Evolutionary conservation across 2,797 vertebrate genomes (phyloP), one percentile per base, ranked within the genome.

Genomic region (Acrocephalus scirpaceus): DNA sequence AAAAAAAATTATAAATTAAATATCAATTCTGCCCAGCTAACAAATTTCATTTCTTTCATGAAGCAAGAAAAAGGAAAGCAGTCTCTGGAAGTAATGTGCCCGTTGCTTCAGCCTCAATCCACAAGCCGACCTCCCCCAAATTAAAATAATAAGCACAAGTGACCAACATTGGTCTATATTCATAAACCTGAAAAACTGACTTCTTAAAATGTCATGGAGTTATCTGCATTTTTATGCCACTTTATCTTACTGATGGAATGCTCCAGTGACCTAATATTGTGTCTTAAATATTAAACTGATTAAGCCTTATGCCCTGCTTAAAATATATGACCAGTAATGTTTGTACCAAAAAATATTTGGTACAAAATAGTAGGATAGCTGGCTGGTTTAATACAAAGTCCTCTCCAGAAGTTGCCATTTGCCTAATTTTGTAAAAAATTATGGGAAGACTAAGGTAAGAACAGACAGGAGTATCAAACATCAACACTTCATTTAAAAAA

Each of bases 101-200:
- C 38, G 15, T 36, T 29, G 25, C 22, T 67, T 47, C 67, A 50
- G n/a, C 22, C 23, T 14, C n/a, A 45, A 27, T 4, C 23, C 34
- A 54, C 8, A 70, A 61, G 17, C 6, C 5, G 9, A n/a, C 2
- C 2, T 9, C 6, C 3, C 2, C 3, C 10, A 36, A 26, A 47
- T 48, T 5, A 65, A 76, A 79, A 57, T 25, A 65, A 16, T 11
- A 45, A 29, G 15, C 29, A 65, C 9, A 65, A 29, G 22, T 56
- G 50, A 62, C 8, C 11, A 51, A 14, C 8, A 27, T 2, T 16
- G 23, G 16, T 53, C 16, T 48, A 57, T 38, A 7, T 30, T 66
- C 18, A 76, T 32, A 65, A 65, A 64, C 17, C 4, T 44, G 13
- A 76, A 86, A 26, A 70, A 16, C 13, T 76, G 21, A 60, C 17